These are phyloP conservation scores for Hucho hucho DNA, from an alignment of 2,113 vertebrate genomes.

Conservation along the genomic window DNA sequence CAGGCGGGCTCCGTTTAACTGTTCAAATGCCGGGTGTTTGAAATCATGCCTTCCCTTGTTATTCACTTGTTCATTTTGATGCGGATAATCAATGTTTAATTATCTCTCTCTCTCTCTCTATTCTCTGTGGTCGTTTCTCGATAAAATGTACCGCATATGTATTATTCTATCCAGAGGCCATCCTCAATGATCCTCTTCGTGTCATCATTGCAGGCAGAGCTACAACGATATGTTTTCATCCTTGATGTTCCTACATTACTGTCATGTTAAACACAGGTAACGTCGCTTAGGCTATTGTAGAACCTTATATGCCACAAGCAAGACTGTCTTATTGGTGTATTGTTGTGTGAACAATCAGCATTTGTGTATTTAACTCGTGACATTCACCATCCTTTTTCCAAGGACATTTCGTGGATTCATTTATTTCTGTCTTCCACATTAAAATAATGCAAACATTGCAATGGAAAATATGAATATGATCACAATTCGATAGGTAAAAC, in stretches of 20 bases:
- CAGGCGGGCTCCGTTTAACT: neutral
- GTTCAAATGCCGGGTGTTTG: neutral
- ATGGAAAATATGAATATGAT: conserved; percentile 35
- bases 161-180: conserved; percentile 8
- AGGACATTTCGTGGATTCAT: conserved; percentile 58
- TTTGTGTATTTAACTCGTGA: conserved; percentile 51
- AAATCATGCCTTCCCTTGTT: neutral
- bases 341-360: conserved; percentile 11
- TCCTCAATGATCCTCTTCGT: conserved; percentile 34
- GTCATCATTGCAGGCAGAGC: conserved; percentile 18
- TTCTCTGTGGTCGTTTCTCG: conserved; percentile 13
- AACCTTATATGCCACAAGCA: conserved; percentile 57
- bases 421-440: conserved; percentile 4
- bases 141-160: conserved; percentile 59
- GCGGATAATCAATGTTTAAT: neutral
- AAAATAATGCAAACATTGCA: conserved; percentile 46
- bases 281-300: conserved; percentile 10
- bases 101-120: no score
- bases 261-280: conserved; percentile 62
- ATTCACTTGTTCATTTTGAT: neutral
- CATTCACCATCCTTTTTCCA: conserved; percentile 66
- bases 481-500: conserved; percentile 21
- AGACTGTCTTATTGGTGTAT: conserved; percentile 4
- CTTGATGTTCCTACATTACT: conserved; percentile 59
- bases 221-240: conserved; percentile 64